Evolutionary conservation across 2,888 invertebrate genomes (phyloP).

Genomic region (Mythimna loreyi): DNA sequence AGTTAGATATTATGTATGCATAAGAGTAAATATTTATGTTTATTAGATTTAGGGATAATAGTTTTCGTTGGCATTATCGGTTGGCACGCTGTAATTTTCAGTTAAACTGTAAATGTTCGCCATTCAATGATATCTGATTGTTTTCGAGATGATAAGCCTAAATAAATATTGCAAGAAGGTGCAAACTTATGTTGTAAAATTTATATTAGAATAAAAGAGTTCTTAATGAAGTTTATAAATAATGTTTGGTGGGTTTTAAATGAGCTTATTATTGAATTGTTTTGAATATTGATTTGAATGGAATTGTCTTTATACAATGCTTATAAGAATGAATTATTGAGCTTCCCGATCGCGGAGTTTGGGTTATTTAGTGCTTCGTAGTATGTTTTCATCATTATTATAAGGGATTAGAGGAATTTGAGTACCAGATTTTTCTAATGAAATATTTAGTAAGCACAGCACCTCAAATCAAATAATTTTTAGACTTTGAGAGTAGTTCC

Average conservation of each 20-base stretch:
- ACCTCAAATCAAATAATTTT: slow-evolving; percentile 70
- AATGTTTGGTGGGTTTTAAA: slow-evolving; percentile 52
- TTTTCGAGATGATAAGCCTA: slow-evolving; percentile 45
- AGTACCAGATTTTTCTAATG: slow-evolving; percentile 61
- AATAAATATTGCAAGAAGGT: slow-evolving; percentile 53
- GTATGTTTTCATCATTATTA: slow-evolving; percentile 68
- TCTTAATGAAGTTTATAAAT: slow-evolving; percentile 51
- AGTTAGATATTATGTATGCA: slow-evolving; percentile 72
- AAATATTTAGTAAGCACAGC: slow-evolving; percentile 36
- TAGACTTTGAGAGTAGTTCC: slow-evolving; percentile 43
- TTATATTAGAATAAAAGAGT: slow-evolving; percentile 52
- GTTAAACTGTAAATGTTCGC: slow-evolving; percentile 65
- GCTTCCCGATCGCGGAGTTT: slow-evolving; percentile 65
- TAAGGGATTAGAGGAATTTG: slow-evolving; percentile 64
- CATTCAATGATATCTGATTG: slow-evolving; percentile 47
- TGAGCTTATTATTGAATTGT: slow-evolving; percentile 66
- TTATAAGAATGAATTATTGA: slow-evolving; percentile 59
- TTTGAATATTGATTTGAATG: slow-evolving; percentile 59
- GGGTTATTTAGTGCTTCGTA: slow-evolving; percentile 70
- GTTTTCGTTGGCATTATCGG: slow-evolving; percentile 65
- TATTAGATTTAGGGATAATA: slow-evolving; percentile 65
- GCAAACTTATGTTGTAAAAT: slow-evolving; percentile 60
- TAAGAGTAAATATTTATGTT: slow-evolving; percentile 79
- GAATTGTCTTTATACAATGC: slow-evolving; percentile 68
- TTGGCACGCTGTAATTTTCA: slow-evolving; percentile 68